phyloP scores from a whole-genome alignment of 2,113 vertebrate species.

The Hyaena hyaena region DNA sequence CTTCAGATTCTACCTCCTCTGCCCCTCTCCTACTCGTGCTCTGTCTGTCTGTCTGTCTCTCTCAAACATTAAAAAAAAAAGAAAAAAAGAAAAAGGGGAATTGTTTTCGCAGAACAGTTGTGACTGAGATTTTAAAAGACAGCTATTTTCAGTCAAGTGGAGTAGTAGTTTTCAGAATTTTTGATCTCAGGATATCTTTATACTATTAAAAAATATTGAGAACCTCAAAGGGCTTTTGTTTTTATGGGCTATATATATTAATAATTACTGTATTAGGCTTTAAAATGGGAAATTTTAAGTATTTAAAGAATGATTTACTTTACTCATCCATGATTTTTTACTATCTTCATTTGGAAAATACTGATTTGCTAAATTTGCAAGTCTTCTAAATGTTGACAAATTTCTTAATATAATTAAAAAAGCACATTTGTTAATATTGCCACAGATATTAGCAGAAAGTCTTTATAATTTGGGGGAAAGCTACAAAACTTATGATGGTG shows the following conservation, averaged over 20 bases:
- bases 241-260: not conserved
- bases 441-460: not conserved
- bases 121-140: not conserved
- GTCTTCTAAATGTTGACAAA: slow-evolving; percentile 8
- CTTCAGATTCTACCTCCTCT: no score
- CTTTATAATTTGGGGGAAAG: not conserved
- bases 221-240: not conserved
- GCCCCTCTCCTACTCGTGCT: no score
- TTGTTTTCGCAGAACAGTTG: not conserved
- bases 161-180: not conserved
- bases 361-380: not conserved
- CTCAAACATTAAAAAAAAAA: no score
- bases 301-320: not conserved
- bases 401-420: not conserved
- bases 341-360: not conserved
- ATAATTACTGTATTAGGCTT: not conserved
- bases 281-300: not conserved
- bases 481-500: not conserved
- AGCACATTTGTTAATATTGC: not conserved
- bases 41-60: no score
- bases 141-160: not conserved
- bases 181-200: not conserved
- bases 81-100: not conserved
- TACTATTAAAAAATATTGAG: not conserved
- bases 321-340: not conserved